Percentiles rank a stretch among this genome's conserved stretches.
phyloP scores from a whole-genome alignment of 2,888 invertebrate species.

The Aspidapion aeneum region DNA sequence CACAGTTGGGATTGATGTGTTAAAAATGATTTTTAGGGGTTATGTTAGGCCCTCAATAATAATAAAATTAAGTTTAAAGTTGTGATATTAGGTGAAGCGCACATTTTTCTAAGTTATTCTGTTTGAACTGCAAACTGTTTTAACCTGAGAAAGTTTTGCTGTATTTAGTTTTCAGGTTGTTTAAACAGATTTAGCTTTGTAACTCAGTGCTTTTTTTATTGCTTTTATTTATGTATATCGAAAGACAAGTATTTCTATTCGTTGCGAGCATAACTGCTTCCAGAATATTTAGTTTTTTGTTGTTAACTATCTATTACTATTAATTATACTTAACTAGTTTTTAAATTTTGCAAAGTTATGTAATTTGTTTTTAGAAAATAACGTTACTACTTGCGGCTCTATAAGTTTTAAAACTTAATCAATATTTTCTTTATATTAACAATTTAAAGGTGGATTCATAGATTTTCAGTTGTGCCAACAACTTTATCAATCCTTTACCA shows the following conservation, averaged over 20 bases:
- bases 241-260: slow-evolving; percentile 2
- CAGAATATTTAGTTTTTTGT: background rate
- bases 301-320: slow-evolving; percentile 3
- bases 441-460: too few relatives aligned
- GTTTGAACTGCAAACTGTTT: background rate
- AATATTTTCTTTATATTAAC: background rate
- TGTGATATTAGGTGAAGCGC: background rate
- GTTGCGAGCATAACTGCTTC: background rate
- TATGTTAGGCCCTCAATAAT: background rate
- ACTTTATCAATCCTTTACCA: too few relatives aligned
- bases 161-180: background rate
- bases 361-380: background rate
- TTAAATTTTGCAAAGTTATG: slow-evolving; percentile 8
- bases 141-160: too few relatives aligned
- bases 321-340: slow-evolving; percentile 24
- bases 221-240: background rate
- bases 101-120: background rate
- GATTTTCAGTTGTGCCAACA: too few relatives aligned
- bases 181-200: background rate
- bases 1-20: too few relatives aligned
- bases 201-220: slow-evolving; percentile 2
- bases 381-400: background rate
- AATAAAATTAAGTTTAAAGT: background rate
- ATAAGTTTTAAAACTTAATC: background rate
- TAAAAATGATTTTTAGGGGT: too few relatives aligned